A percentile compares a stretch with the other conserved stretches of the same genome.
Conservation (phyloP, 2,797 vertebrate species). For the Sarcophilus harrisii region DNA sequence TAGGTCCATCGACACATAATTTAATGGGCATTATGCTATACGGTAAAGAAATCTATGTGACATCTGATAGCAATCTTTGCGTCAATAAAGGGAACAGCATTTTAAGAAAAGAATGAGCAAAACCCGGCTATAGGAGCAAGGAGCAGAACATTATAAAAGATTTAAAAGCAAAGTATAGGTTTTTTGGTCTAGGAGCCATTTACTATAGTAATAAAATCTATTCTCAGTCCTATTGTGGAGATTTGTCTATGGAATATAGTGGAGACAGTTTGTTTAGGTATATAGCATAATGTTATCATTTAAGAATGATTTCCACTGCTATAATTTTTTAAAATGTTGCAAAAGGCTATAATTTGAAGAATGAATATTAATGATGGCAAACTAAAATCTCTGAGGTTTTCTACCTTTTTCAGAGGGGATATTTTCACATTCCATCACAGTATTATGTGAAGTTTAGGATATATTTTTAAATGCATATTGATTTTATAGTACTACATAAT, state of each 20-base stretch:
- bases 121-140: conserved; percentile 55
- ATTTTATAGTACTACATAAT: not conserved
- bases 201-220: conserved; percentile 60
- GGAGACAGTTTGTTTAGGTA: conserved; percentile 57
- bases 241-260: conserved; percentile 49
- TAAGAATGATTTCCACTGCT: conserved; percentile 64
- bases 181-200: conserved; percentile 63
- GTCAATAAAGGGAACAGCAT: conserved; percentile 68
- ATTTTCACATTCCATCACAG: conserved; percentile 2
- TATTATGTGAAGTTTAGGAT: not conserved
- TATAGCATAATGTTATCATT: conserved; percentile 58
- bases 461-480: not conserved
- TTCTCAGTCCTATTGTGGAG: conserved; percentile 54
- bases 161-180: conserved; percentile 66
- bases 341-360: conserved; percentile 54
- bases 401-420: conserved; percentile 3
- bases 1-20: conserved; percentile 57
- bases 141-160: conserved; percentile 74
- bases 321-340: conserved; percentile 42
- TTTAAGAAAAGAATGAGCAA: conserved; percentile 73
- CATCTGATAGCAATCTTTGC: conserved; percentile 74
- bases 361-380: conserved; percentile 25
- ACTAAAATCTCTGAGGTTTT: conserved; percentile 14
- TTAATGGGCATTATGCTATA: conserved; percentile 73
- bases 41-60: conserved; percentile 51